Evolutionary conservation across 2,888 invertebrate species (phyloP).

Genomic region (Drosophila incognita): DNA sequence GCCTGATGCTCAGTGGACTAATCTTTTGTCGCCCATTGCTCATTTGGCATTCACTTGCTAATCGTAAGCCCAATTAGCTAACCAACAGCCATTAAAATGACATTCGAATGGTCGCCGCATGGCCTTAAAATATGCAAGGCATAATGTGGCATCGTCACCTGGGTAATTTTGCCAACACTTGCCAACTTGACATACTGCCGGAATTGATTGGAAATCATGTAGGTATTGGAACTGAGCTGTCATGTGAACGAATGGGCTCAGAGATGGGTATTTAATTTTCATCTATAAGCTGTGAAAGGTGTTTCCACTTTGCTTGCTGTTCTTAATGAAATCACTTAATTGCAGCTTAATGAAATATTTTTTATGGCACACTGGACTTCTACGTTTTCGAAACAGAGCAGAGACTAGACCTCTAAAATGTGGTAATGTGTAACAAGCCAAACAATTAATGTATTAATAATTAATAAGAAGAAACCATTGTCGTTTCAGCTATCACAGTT

Average conservation of each 20-base stretch:
- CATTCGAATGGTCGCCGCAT: constrained; percentile 52
- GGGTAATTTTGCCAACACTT: constrained; percentile 34
- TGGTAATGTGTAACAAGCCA: no score
- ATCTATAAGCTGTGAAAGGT: constrained; percentile 35
- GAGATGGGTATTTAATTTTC: constrained; percentile 24
- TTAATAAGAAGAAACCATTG: not conserved
- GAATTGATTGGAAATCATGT: constrained; percentile 45
- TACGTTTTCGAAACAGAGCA: not conserved
- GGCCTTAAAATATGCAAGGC: constrained; percentile 69
- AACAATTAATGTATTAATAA: not conserved
- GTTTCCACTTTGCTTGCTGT: constrained; percentile 30
- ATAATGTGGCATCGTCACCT: constrained; percentile 63
- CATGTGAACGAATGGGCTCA: constrained; percentile 7
- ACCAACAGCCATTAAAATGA: constrained; percentile 68
- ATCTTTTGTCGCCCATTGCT: constrained; percentile 27
- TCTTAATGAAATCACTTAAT: constrained; percentile 49
- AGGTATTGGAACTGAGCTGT: constrained; percentile 34
- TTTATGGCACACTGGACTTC: constrained; percentile 38
- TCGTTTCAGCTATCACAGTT: not conserved
- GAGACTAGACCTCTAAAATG: not conserved
- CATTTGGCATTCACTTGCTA: constrained; percentile 56
- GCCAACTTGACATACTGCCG: not conserved
- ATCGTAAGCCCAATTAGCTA: constrained; percentile 71
- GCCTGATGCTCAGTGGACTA: constrained; percentile 15
- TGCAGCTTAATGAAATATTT: constrained; percentile 64